Evolutionary conservation across 2,113 vertebrate species (phyloP).

Genomic region (Oxyura jamaicensis): DNA sequence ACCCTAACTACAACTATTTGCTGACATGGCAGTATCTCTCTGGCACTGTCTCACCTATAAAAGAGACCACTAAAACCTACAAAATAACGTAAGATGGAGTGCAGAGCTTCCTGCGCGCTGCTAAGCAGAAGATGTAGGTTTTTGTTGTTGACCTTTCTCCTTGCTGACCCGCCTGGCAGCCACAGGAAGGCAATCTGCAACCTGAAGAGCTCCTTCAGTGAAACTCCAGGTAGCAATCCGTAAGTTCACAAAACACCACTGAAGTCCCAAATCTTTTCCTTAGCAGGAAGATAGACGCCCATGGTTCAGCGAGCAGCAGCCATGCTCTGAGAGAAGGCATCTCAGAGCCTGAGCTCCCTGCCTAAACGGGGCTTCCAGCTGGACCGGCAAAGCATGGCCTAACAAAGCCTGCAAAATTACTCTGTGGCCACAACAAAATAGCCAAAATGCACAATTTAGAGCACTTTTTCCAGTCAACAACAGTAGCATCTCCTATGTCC

Average conservation of each 20-base stretch:
- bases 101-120: fast-evolving
- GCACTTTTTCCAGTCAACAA: not conserved
- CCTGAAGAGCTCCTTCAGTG: not conserved
- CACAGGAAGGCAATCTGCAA: not conserved
- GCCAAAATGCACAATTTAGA: not conserved
- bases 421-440: fast-evolving
- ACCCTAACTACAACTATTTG: not conserved
- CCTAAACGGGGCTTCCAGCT: not conserved
- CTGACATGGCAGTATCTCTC: not conserved
- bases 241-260: fast-evolving
- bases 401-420: not conserved
- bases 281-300: not conserved
- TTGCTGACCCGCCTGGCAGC: not conserved
- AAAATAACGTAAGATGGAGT: fast-evolving
- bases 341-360: not conserved
- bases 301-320: not conserved
- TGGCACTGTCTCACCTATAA: not conserved
- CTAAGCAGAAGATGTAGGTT: not conserved
- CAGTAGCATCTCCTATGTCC: not conserved
- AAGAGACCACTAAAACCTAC: too few relatives aligned
- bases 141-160: too few relatives aligned
- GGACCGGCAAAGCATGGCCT: not conserved
- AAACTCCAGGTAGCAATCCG: not conserved
- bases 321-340: not conserved
- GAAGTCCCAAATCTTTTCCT: not conserved